phyloP scores from a whole-genome alignment of 1,140 invertebrate genomes.

The Hyles euphorbiae region DNA sequence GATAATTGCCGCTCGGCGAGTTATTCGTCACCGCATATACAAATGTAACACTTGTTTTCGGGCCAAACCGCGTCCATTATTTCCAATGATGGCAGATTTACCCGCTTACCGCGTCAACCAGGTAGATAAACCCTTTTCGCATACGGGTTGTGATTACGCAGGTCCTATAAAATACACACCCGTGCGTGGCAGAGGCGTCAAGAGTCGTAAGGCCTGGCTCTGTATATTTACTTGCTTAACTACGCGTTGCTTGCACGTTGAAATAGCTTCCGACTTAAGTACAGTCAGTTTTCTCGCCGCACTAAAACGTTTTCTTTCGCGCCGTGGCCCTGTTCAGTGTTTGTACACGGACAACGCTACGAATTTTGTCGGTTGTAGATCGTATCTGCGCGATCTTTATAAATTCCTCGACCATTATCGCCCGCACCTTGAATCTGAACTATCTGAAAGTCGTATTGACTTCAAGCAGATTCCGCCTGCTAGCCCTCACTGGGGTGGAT shows the following conservation, averaged over 20 bases:
- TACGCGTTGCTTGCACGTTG: constrained; percentile 31
- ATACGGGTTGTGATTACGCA: constrained; percentile 47
- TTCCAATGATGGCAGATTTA: constrained; percentile 35
- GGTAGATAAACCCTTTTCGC: constrained; percentile 35
- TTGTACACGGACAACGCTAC: constrained; percentile 13
- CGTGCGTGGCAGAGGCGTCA: constrained; percentile 20
- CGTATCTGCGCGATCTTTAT: constrained; percentile 20
- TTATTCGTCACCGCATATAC: constrained; percentile 12
- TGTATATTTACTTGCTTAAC: constrained; percentile 51
- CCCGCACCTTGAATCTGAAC: constrained; percentile 17
- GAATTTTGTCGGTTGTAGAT: constrained; percentile 21
- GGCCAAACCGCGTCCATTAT: constrained; percentile 13
- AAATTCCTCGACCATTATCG: constrained; percentile 32
- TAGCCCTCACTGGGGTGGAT: too few species aligned
- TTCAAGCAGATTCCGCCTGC: too few species aligned
- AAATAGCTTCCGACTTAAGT: constrained; percentile 14
- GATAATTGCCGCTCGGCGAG: constrained; percentile 26
- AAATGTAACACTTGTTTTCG: constrained; percentile 15
- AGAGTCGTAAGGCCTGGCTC: constrained; percentile 44
- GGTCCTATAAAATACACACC: constrained; percentile 43
- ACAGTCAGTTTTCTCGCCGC: constrained; percentile 14
- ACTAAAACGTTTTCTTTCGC: constrained; percentile 18
- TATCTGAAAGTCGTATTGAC: too few species aligned
- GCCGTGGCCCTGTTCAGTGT: constrained; percentile 15
- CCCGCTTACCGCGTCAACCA: constrained; percentile 10